Percentiles rank a stretch among this genome's conserved stretches.
Evolutionary conservation across 2,888 invertebrate species (phyloP).

Genomic region (Sycophila texana): DNA sequence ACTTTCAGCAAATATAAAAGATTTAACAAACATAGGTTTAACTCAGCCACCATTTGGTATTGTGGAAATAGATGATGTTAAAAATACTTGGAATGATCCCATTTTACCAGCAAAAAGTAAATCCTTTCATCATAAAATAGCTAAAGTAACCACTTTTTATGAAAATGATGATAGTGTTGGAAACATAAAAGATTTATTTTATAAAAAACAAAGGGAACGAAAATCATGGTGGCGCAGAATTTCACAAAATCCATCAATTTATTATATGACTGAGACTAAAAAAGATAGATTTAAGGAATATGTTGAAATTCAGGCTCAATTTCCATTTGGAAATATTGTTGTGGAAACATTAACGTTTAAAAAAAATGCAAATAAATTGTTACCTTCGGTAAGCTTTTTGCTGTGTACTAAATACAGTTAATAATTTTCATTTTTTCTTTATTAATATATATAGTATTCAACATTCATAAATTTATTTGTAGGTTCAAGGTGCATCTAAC

Average conservation of each 20-base stretch:
- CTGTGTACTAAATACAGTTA: constrained; percentile 52
- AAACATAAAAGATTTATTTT: constrained; percentile 80
- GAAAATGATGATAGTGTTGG: constrained; percentile 71
- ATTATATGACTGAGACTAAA: constrained; percentile 80
- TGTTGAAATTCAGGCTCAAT: constrained; percentile 82
- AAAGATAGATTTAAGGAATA: constrained; percentile 72
- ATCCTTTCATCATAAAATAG: constrained; percentile 62
- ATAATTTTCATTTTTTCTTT: constrained; percentile 16
- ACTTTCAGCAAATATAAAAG: constrained; percentile 59
- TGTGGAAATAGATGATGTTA: constrained; percentile 63
- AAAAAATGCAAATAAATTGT: constrained; percentile 63
- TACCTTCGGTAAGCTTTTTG: constrained; percentile 53
- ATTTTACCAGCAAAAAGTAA: constrained; percentile 54
- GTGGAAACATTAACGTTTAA: constrained; percentile 80
- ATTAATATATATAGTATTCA: neutral
- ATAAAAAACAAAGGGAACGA: constrained; percentile 85
- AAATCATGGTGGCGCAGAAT: constrained; percentile 92
- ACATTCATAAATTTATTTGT: constrained; percentile 45
- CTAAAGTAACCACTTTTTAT: constrained; percentile 63
- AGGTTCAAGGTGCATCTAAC: constrained; percentile 58
- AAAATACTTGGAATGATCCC: constrained; percentile 63
- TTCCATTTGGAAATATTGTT: constrained; percentile 80
- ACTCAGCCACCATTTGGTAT: constrained; percentile 67
- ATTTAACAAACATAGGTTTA: constrained; percentile 56
- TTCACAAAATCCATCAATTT: constrained; percentile 80